Evolutionary conservation across 2,888 invertebrate species (phyloP).

Genomic region (Stictocephala bisonia): DNA sequence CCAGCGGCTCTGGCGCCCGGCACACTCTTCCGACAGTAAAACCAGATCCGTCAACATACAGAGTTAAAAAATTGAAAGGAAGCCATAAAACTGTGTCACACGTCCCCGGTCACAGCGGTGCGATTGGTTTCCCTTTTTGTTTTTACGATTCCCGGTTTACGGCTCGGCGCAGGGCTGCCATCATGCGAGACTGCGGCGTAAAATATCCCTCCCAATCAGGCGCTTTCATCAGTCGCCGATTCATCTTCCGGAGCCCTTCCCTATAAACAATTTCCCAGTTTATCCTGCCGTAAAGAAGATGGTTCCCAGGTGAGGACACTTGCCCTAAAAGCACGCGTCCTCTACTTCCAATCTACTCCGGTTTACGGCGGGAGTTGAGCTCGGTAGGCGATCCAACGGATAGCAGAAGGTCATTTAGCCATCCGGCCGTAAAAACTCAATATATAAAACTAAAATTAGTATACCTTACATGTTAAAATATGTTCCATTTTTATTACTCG

Average conservation of each 20-base stretch:
- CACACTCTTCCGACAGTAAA: slow-evolving; percentile 1
- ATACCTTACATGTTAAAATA: no score
- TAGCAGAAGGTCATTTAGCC: no score
- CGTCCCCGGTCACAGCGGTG: slow-evolving; percentile 14
- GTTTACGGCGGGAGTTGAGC: no score
- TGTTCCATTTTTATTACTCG: no score
- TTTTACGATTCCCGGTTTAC: slow-evolving; percentile 48
- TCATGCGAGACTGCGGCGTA: slow-evolving; percentile 31
- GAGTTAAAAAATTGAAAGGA: slow-evolving; percentile 46
- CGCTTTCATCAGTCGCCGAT: slow-evolving; percentile 35
- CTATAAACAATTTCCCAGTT: slow-evolving; percentile 39
- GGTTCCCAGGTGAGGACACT: slow-evolving; percentile 28
- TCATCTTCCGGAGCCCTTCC: slow-evolving; percentile 31
- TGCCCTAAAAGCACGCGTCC: slow-evolving; percentile 34
- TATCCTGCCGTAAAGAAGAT: slow-evolving; percentile 25
- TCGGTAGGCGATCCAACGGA: no score
- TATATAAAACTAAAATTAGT: no score
- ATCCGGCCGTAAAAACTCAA: no score
- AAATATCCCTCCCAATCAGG: slow-evolving; percentile 42
- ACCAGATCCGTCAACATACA: slow-evolving; percentile 40
- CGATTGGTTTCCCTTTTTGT: slow-evolving; percentile 50
- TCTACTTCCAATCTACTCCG: no score
- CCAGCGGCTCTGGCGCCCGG: no score
- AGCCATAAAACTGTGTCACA: slow-evolving; percentile 45
- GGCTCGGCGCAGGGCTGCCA: slow-evolving; percentile 38